Evolutionary conservation across 1,140 invertebrate species (phyloP).

Genomic region (Leptinotarsa defecta): DNA sequence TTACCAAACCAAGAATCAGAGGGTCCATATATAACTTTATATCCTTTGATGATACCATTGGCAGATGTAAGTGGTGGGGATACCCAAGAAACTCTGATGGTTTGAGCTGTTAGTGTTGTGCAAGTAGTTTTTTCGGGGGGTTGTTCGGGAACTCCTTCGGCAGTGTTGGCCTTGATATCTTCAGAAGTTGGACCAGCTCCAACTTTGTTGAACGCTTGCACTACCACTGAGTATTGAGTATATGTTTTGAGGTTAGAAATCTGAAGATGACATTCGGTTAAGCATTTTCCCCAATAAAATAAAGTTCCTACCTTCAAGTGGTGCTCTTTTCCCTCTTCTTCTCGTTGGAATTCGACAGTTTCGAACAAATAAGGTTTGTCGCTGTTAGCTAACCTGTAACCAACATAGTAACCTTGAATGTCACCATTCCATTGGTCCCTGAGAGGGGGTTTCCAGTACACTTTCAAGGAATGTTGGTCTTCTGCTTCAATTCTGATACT

Average conservation of each 20-base stretch:
- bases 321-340: constrained; percentile 89
- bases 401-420: constrained; percentile 88
- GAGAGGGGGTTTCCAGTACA: constrained; percentile 91
- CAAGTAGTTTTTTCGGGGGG: constrained; percentile 90
- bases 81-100: constrained; percentile 91
- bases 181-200: constrained; percentile 89
- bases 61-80: constrained; percentile 86
- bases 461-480: constrained; percentile 90
- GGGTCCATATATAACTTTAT: constrained; percentile 94
- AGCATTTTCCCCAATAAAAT: neutral
- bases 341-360: constrained; percentile 89
- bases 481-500: constrained; percentile 85
- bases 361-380: constrained; percentile 91
- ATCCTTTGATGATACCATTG: constrained; percentile 94
- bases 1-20: constrained; percentile 88
- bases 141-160: constrained; percentile 90
- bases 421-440: constrained; percentile 92
- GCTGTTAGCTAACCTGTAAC: constrained; percentile 84
- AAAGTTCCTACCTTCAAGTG: constrained; percentile 70
- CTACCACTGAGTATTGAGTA: constrained; percentile 92
- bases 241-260: constrained; percentile 68
- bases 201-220: constrained; percentile 94
- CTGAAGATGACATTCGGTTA: constrained; percentile 30
- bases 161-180: constrained; percentile 87
- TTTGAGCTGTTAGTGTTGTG: constrained; percentile 89